Evolutionary conservation across 2,113 vertebrate species (phyloP), one percentile per base, ranked within the genome.

Genomic region (Microcebus jonahi): DNA sequence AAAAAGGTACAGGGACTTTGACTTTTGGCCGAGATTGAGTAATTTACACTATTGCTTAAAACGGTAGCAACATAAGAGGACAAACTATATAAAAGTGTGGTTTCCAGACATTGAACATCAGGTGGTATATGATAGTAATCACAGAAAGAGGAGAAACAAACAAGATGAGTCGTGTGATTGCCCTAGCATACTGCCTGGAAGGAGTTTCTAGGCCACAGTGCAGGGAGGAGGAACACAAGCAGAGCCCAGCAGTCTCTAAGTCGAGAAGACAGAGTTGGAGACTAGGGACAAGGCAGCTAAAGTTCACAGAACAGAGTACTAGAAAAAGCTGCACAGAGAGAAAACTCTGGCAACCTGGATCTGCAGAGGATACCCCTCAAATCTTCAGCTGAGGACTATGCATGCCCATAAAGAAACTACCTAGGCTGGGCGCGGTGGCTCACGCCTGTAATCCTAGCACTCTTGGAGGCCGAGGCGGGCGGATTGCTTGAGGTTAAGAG

Each of bases 1-100:
- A 88, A 77, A 71, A 79, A 88, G 7, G 34, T 57, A 92, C 55
- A 89, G 10, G n/a, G 59, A 92, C 61, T 93, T 94, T 27, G 45
- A 73, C 45, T 79, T 65, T 36, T 91, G 63, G 31, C 61, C 76
- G 88, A 88, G 15, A 68, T 2, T 50, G 57, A 61, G 59, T 94
- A 79, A 79, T 50, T 84, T 84, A 63, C 12, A 53, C 36, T 83
- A 23, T 14, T 68, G 29, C 53, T 5, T 39, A 71, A 70, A 92
- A 90, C 31, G 61, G 61, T 25, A 70, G 57, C 71, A 90, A 86
- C 36, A 61, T 57, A 79, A 81, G 81, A 4, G 34, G 39, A 73
- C 45, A 34, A 65, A 75, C 27, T 75, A 29, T 36, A 70, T 77
- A 61, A 87, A 94, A 82, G 17, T 83, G 73, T 3, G n/a, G 18